Evolutionary conservation across 2,888 invertebrate species (phyloP), one percentile per base, ranked within the genome.

Genomic region (Lordiphosa fenestrarum): DNA sequence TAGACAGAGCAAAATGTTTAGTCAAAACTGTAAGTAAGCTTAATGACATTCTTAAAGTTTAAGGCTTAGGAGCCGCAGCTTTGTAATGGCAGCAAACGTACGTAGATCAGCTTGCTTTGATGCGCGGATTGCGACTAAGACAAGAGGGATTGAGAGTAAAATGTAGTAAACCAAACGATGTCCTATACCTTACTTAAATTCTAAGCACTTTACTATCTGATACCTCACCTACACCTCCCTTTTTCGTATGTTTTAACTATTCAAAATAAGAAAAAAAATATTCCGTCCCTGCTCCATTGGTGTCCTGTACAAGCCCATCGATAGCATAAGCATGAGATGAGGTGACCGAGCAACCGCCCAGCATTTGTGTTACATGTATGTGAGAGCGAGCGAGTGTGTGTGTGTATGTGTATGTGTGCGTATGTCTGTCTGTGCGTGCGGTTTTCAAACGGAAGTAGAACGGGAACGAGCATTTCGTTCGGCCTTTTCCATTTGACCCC

Each of bases 401-500:
- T 42, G 15, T n/a, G 12, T 49, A 9, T 19, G 19, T 35, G 12
- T 19, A 35, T 37, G 35, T 57, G 38, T 41, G 36, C 19, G 13
- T 19, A 40, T 51, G 36, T 47, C 10, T 38, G 19, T 12, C 15
- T 52, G 40, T 71, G 71, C 51, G 84, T 84, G 84, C 66, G 80
- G 84, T 78, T 83, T 84, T 69, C 60, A 84, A 82, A 71, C 83
- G 80, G 80, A 84, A 82, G 84, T 61, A 65, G 54, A 66, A 68
- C 74, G 69, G 30, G 30, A 64, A 37, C 53, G 44, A 52, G 37
- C 49, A 41, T 62, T 57, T 47, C 59, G 66, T 61, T 69, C 69
- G 76, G 67, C 71, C 78, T 77, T 84, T 77, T 84, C 69, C 84
- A 81, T 81, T 81, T 77, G 77, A 77, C 82, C 84, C 84, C 84